These are phyloP conservation scores for Illadopsis cleaveri DNA, from an alignment of 2,113 vertebrate species.

Conservation along the genomic window DNA sequence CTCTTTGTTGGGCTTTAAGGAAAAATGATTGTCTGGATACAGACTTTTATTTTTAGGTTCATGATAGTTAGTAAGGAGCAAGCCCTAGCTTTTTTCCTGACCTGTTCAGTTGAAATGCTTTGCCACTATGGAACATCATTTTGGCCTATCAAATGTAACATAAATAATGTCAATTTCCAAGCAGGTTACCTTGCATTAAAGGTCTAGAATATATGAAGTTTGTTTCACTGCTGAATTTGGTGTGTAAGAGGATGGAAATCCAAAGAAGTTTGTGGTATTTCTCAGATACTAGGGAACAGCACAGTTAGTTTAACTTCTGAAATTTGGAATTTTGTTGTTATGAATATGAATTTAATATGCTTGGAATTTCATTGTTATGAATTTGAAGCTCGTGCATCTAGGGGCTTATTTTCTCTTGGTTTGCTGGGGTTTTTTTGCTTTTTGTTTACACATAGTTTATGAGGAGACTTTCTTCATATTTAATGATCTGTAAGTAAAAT, in stretches of 20 bases:
- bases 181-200: not conserved
- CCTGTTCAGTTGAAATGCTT: not conserved
- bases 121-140: not conserved
- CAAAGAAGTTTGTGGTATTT: not conserved
- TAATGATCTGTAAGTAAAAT: not conserved
- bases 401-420: not conserved
- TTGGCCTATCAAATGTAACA: not conserved
- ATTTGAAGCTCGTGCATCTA: not conserved
- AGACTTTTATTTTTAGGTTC: not conserved
- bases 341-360: not conserved
- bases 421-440: not conserved
- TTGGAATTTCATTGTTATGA: not conserved
- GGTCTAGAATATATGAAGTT: not conserved
- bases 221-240: not conserved
- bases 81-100: not conserved
- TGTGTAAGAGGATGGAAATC: not conserved
- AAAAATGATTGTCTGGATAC: not conserved
- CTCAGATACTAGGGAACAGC: not conserved
- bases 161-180: not conserved
- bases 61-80: not conserved
- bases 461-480: not conserved
- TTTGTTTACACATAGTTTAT: not conserved
- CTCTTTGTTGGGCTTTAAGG: not conserved
- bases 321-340: not conserved
- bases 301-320: not conserved